Conservation (phyloP, 2,888 invertebrate genomes). For the Thysanoteuthis rhombus region DNA sequence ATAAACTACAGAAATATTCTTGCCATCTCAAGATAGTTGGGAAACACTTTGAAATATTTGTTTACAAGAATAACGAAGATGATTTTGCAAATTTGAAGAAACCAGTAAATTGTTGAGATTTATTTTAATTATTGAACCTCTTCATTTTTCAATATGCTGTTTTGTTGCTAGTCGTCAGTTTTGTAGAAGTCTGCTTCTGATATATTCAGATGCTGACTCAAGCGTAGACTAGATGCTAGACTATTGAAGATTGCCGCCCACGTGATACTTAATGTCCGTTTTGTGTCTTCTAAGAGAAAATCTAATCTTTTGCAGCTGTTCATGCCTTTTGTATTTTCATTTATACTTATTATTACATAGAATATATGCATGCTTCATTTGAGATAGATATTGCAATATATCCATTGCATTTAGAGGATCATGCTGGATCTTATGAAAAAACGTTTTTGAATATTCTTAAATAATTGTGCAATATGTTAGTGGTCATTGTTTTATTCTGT, state of each 20-base stretch:
- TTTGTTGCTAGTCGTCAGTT: background rate
- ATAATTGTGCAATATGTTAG: background rate
- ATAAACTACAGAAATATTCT: background rate
- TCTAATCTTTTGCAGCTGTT: background rate
- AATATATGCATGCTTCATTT: background rate
- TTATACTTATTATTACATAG: background rate
- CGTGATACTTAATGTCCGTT: no score
- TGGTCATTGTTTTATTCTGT: background rate
- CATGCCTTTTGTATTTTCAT: background rate
- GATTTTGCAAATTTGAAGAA: background rate
- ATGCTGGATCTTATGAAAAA: background rate
- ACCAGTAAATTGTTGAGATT: background rate
- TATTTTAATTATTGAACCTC: background rate
- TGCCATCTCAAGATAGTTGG: background rate
- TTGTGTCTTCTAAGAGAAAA: background rate
- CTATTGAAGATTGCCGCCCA: background rate
- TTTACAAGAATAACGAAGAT: background rate
- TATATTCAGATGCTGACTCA: background rate
- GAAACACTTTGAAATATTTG: background rate
- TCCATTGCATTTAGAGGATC: background rate
- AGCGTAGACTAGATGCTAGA: no score
- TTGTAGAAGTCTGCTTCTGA: background rate
- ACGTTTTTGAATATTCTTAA: background rate
- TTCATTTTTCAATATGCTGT: background rate
- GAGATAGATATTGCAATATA: background rate